A percentile compares a stretch with the other conserved stretches of the same genome.
phyloP scores from a whole-genome alignment of 2,797 vertebrate species.

The Heteromormyrus szaboi region DNA sequence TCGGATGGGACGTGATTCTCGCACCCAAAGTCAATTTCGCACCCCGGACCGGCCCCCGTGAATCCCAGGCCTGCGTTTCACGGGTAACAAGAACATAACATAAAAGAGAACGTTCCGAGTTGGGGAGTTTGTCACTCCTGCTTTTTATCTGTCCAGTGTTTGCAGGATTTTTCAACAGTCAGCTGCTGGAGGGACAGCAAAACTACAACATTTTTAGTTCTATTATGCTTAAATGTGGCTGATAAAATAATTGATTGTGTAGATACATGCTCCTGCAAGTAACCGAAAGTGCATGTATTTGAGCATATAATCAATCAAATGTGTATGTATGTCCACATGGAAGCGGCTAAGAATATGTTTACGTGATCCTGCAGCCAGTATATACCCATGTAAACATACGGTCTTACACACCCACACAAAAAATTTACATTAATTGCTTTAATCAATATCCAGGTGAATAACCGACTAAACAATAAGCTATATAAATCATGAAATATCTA shows the following conservation, averaged over 20 bases:
- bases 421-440: background rate
- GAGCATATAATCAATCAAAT: background rate
- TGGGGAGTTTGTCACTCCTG: background rate
- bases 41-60: background rate
- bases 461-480: background rate
- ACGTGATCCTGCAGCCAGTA: background rate
- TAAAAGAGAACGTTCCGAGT: background rate
- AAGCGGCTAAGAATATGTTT: background rate
- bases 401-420: background rate
- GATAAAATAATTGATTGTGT: background rate
- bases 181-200: background rate
- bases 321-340: background rate
- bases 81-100: background rate
- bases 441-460: background rate
- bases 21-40: background rate
- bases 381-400: background rate
- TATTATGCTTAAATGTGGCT: background rate
- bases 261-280: background rate
- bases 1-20: conserved; percentile 21
- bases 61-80: background rate
- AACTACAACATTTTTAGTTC: background rate
- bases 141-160: background rate
- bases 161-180: background rate
- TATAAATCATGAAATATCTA: background rate
- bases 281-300: background rate